Percentiles rank a stretch among this genome's conserved stretches.
phyloP scores from a whole-genome alignment of 2,888 invertebrate genomes.

The Nephrotoma guestfalica region DNA sequence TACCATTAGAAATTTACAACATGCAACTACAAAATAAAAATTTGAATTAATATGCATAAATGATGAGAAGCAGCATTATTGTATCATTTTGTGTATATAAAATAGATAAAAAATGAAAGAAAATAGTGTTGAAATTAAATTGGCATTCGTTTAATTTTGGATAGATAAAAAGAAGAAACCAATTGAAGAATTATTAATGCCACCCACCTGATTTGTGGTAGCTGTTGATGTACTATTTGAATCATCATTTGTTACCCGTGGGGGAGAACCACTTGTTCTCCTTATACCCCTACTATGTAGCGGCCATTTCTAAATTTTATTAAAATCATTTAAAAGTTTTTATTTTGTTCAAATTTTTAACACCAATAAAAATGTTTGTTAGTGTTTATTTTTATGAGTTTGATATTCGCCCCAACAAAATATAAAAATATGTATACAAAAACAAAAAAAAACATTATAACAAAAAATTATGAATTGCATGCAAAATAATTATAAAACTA shows the following conservation, averaged over 20 bases:
- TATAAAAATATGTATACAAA: neutral
- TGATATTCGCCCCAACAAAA: neutral
- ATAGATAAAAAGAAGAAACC: neutral
- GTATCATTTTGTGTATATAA: neutral
- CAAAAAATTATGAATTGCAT: neutral
- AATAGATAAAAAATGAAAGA: neutral
- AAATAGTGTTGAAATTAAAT: neutral
- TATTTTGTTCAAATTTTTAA: slow-evolving; percentile 23
- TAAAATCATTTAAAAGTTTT: neutral
- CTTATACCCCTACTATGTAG: slow-evolving; percentile 58
- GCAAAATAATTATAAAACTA: neutral
- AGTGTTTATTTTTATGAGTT: neutral
- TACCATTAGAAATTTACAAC: too few species aligned
- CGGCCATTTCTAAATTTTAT: slow-evolving; percentile 53
- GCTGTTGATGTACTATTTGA: slow-evolving; percentile 35
- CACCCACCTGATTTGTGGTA: slow-evolving; percentile 10
- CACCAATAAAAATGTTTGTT: neutral
- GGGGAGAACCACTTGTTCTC: slow-evolving; percentile 48
- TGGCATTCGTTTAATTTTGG: neutral
- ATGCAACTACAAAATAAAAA: too few species aligned
- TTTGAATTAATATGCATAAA: too few species aligned
- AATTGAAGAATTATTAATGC: neutral
- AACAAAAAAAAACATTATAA: slow-evolving; percentile 2
- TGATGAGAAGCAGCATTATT: neutral
- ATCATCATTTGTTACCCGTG: slow-evolving; percentile 31